Base-by-base conservation (phyloP, 2,888 invertebrate genomes). In the Eilema sororculum region DNA sequence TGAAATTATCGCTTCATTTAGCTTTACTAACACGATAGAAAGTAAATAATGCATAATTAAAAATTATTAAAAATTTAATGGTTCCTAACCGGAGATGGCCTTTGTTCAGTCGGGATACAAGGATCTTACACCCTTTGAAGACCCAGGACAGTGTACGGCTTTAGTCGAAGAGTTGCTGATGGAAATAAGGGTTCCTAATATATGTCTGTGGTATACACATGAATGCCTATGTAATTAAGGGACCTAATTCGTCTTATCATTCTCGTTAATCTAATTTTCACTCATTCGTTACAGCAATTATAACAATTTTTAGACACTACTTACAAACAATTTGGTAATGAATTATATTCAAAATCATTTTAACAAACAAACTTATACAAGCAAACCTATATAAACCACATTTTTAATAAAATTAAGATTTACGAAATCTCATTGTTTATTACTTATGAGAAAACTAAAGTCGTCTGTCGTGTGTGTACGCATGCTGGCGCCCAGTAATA, bases 261-360 rank as follows among this genome's bases (percentile, higher is more conserved):
- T 16, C 24, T 4, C 33, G n/a, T n/a, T 20, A 8, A 72, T 22
- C 59, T 56, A 73, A 61, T 73, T 69, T 67, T 46, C 64, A 73
- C 61, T 67, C 64, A 41, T 52, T 52, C 20, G 16, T 2, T 56
- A 24, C 24, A 30, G n/a, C 1, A 64, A 59, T 59, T 58, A 56
- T n/a, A 71, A 22, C 28, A 61, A 66, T 60, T 65, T 75, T 78
- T 62, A 74, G 62, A 75, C 69, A 81, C 77, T 78, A 84, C 83
- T 77, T 83, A 84, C 76, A 80, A 73, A 73, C 76, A 80, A 84
- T 86, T 86, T 86, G 86, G 86, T 86, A 86, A 84, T 84, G 77
- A 81, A 76, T 76, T 73, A 78, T 84, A 78, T 72, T 74, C 74
- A 74, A 71, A 79, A 70, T 69, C 52, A 74, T 72, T 73, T 73